Conservation (phyloP, 2,113 vertebrate species). For the Cynopterus brachyotis region DNA sequence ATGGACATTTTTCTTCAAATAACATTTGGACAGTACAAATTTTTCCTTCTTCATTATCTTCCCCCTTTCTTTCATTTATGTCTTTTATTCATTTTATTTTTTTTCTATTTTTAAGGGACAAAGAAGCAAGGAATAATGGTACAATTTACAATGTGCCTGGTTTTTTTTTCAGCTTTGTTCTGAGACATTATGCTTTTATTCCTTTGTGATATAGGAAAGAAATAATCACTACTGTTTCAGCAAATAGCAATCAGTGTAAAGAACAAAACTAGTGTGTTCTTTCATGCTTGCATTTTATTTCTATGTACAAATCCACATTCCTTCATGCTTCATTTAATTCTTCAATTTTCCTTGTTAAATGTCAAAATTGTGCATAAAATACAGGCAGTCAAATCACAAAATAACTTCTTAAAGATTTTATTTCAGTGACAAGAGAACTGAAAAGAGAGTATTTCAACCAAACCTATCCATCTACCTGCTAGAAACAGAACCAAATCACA, state of each 20-base stretch:
- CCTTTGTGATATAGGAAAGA: slow-evolving; percentile 44
- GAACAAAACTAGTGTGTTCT: slow-evolving; percentile 43
- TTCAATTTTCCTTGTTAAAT: slow-evolving; percentile 57
- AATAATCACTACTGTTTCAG: slow-evolving; percentile 48
- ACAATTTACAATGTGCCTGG: background rate
- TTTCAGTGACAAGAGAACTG: background rate
- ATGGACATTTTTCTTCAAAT: background rate
- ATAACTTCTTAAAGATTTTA: slow-evolving; percentile 41
- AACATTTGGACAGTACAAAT: background rate
- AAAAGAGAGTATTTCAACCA: background rate
- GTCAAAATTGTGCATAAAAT: slow-evolving; percentile 54
- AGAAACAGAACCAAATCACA: background rate
- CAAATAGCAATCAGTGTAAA: slow-evolving; percentile 47
- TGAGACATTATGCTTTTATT: slow-evolving; percentile 57
- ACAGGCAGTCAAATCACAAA: slow-evolving; percentile 30
- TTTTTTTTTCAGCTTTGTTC: slow-evolving; percentile 42
- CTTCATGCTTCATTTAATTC: slow-evolving; percentile 62
- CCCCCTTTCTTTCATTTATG: background rate
- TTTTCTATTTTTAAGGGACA: background rate
- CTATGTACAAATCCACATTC: slow-evolving; percentile 52
- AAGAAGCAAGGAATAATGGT: slow-evolving; percentile 8
- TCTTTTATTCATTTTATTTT: background rate
- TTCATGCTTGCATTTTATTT: slow-evolving; percentile 57
- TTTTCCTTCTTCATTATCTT: background rate
- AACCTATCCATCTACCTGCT: background rate